phyloP scores from a whole-genome alignment of 2,113 vertebrate genomes.

The Egretta garzetta region DNA sequence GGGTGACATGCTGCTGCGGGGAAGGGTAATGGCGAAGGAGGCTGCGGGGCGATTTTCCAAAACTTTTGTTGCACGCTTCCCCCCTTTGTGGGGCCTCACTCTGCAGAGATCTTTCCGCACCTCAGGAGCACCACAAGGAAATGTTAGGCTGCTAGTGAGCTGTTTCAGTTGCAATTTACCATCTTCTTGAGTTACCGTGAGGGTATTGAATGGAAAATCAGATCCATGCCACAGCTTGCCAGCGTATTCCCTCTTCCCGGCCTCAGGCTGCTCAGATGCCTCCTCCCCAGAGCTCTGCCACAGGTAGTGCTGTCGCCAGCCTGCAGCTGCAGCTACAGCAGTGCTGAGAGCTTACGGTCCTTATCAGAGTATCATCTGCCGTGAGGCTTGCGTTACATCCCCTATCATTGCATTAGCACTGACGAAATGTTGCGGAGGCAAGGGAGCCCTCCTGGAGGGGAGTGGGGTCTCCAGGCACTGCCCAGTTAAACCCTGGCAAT shows the following conservation, averaged over 20 bases:
- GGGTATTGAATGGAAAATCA: constrained; percentile 39
- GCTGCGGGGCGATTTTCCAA: constrained; percentile 29
- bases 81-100: constrained; percentile 52
- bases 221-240: not conserved
- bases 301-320: not conserved
- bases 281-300: not conserved
- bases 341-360: not conserved
- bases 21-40: not conserved
- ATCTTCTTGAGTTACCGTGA: constrained; percentile 18
- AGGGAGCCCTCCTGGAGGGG: not conserved
- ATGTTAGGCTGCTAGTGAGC: constrained; percentile 35
- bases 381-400: not conserved
- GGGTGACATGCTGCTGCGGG: not conserved
- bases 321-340: not conserved
- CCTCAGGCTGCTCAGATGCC: not conserved
- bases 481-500: not conserved
- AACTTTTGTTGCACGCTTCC: not conserved
- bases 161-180: constrained; percentile 50
- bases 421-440: rapidly evolving
- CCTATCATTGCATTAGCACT: not conserved
- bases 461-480: not conserved
- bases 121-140: constrained; percentile 41
- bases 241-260: not conserved
- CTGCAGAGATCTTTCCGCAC: constrained; percentile 43
- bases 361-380: not conserved